Evolutionary conservation across 2,888 invertebrate species (phyloP).

Genomic region (Gonocerus acuteangulatus): DNA sequence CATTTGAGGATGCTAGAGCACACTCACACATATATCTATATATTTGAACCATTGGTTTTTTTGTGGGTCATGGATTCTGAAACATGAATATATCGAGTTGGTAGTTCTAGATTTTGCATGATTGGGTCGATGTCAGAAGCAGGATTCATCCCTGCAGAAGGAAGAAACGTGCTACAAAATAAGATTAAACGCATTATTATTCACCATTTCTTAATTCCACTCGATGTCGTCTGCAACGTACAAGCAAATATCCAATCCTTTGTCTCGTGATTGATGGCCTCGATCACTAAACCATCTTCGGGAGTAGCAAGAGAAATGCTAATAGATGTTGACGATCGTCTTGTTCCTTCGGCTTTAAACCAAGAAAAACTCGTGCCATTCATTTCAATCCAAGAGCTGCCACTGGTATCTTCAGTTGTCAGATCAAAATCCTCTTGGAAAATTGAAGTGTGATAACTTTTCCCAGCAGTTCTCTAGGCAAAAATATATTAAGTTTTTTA

Average conservation of each 20-base stretch:
- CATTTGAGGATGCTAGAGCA: too few species aligned
- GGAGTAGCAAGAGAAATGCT: conserved; percentile 56
- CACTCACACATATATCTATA: too few species aligned
- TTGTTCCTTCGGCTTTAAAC: conserved; percentile 41
- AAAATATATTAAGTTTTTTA: conserved; percentile 6
- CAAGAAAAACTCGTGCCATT: conserved; percentile 45
- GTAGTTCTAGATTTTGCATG: too few species aligned
- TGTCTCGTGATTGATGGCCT: conserved; percentile 58
- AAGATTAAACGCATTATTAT: too few species aligned
- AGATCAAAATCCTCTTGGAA: conserved; percentile 40
- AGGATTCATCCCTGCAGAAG: too few species aligned
- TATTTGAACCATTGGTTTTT: too few species aligned
- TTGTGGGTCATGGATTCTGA: too few species aligned
- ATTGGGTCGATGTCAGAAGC: too few species aligned
- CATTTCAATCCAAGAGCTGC: conserved; percentile 49
- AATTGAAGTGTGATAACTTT: conserved; percentile 43
- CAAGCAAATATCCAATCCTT: conserved; percentile 66
- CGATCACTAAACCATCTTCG: conserved; percentile 55
- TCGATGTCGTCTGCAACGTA: conserved; percentile 18
- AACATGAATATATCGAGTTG: too few species aligned
- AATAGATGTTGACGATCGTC: conserved; percentile 45
- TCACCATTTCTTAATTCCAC: conserved; percentile 36
- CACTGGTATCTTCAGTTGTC: conserved; percentile 39
- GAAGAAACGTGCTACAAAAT: too few species aligned
- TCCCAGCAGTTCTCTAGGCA: conserved; percentile 45